Evolutionary conservation across 2,888 invertebrate genomes (phyloP).

Genomic region (Steinernema carpocapsae): DNA sequence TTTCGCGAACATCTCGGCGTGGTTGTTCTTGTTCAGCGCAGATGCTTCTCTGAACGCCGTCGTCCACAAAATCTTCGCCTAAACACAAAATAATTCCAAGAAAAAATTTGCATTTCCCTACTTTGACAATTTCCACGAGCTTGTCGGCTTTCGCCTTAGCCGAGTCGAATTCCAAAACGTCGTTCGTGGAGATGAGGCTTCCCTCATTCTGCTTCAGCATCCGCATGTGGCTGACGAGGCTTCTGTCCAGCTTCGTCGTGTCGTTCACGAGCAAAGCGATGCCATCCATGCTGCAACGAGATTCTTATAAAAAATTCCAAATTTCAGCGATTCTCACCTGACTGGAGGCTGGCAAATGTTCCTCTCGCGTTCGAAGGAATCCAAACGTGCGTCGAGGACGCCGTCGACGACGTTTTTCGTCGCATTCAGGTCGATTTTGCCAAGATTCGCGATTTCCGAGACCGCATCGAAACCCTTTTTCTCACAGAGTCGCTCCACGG

Average conservation of each 20-base stretch:
- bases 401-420: constrained; percentile 3
- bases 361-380: constrained; percentile 21
- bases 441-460: not conserved
- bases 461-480: constrained; percentile 14
- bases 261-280: constrained; percentile 41
- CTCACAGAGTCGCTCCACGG: not conserved
- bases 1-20: constrained; percentile 48
- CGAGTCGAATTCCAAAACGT: constrained; percentile 53
- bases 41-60: constrained; percentile 44
- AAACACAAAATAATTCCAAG: too few relatives aligned
- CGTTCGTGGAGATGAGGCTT: constrained; percentile 41
- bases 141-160: constrained; percentile 51
- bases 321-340: not conserved
- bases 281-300: constrained; percentile 44
- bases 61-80: constrained; percentile 51
- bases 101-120: not conserved
- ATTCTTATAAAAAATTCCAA: not conserved
- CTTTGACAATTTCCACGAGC: constrained; percentile 48
- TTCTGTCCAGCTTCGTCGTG: constrained; percentile 46
- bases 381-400: constrained; percentile 4
- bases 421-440: constrained; percentile 7
- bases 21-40: constrained; percentile 43
- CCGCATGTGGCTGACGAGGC: constrained; percentile 49
- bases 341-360: constrained; percentile 20
- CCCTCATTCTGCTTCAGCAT: constrained; percentile 50